Conservation (phyloP, 2,113 vertebrate genomes). For the Maccullochella peelii region DNA sequence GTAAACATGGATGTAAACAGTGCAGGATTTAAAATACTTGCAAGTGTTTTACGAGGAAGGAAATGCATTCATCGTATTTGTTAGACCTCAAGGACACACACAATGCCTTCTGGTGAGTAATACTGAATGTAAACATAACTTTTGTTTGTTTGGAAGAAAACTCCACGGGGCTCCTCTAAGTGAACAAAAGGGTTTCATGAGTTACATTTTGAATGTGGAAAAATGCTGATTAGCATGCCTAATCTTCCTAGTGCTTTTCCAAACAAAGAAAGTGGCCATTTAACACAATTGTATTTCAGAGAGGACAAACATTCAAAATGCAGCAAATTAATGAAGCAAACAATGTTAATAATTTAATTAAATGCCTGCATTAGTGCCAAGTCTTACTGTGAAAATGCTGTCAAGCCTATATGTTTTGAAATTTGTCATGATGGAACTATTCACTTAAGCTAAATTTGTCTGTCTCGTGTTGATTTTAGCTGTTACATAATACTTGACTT, state of each 20-base stretch:
- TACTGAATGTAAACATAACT: neutral
- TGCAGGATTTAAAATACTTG: neutral
- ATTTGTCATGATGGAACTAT: too few species aligned
- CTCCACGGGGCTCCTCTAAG: neutral
- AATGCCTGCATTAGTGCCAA: conserved; percentile 34
- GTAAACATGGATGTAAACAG: too few species aligned
- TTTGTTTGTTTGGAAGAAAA: conserved; percentile 4
- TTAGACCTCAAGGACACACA: neutral
- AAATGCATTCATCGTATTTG: neutral
- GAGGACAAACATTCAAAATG: conserved; percentile 16
- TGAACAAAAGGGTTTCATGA: conserved; percentile 1
- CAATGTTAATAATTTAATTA: conserved; percentile 51
- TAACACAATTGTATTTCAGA: conserved; percentile 29
- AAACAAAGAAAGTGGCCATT: conserved; percentile 23
- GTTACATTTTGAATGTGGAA: conserved; percentile 8
- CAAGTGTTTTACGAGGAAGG: neutral
- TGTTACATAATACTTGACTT: neutral
- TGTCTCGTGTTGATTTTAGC: neutral
- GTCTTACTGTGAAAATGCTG: conserved; percentile 21
- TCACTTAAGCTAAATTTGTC: neutral
- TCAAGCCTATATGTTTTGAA: neutral
- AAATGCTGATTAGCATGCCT: neutral
- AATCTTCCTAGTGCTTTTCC: neutral
- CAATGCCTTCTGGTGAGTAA: neutral
- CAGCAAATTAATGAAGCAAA: conserved; percentile 42